phyloP scores from a whole-genome alignment of 2,888 invertebrate species.

The Drosophila neutralis region DNA sequence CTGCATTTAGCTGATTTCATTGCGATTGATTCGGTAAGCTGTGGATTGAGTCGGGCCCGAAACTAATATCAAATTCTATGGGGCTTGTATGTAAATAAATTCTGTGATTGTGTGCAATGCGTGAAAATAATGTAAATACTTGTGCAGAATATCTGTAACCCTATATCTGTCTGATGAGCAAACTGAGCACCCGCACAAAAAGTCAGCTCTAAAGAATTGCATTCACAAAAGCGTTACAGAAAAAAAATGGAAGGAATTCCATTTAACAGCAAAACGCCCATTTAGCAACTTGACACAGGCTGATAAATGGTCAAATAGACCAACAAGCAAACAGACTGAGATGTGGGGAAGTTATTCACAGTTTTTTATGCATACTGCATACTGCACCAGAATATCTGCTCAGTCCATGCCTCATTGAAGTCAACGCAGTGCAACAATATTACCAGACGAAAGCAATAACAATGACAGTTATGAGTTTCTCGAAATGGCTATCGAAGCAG shows the following conservation, averaged over 20 bases:
- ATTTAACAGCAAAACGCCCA: conserved; percentile 57
- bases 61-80: background rate
- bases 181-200: background rate
- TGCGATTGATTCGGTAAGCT: conserved; percentile 39
- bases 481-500: conserved; percentile 20
- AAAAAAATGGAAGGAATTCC: conserved; percentile 37
- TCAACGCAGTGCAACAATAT: conserved; percentile 60
- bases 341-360: conserved; percentile 1
- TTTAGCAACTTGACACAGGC: conserved; percentile 61
- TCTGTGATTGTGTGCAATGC: background rate
- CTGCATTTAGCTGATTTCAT: conserved; percentile 35
- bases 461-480: conserved; percentile 68
- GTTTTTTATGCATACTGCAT: conserved; percentile 30
- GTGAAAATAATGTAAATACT: too few relatives aligned
- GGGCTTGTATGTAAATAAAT: background rate
- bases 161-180: background rate
- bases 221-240: conserved; percentile 14
- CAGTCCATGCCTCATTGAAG: conserved; percentile 62
- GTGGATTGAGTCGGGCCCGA: background rate
- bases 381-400: conserved; percentile 35
- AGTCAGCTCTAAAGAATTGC: conserved; percentile 13
- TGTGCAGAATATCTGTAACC: background rate
- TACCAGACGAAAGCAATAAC: conserved; percentile 57
- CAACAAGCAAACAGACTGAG: conserved; percentile 6
- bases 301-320: conserved; percentile 54